phyloP scores from a whole-genome alignment of 2,888 invertebrate species.

The Ennomos fuscantarius region DNA sequence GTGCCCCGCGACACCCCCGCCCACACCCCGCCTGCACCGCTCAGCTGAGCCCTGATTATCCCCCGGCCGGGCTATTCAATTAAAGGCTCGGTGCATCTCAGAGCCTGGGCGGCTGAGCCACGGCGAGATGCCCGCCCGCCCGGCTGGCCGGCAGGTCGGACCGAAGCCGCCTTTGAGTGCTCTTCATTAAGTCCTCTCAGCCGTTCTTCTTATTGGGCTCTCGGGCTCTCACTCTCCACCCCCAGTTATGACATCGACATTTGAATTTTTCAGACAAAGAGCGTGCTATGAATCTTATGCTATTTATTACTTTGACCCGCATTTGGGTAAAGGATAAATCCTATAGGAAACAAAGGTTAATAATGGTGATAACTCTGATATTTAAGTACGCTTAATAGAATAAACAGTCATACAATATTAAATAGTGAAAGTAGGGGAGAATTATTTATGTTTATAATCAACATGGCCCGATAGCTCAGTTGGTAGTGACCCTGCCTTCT shows the following conservation, averaged over 20 bases:
- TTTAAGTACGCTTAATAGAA: no score
- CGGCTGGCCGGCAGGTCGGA: conserved; percentile 46
- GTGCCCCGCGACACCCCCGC: conserved; percentile 39
- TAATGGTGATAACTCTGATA: not conserved
- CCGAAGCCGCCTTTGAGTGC: conserved; percentile 65
- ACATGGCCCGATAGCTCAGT: no score
- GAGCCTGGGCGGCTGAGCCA: conserved; percentile 46
- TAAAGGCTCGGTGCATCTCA: conserved; percentile 80
- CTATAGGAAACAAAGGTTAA: conserved; percentile 11
- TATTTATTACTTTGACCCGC: conserved; percentile 14
- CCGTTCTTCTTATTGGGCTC: conserved; percentile 65
- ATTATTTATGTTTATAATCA: no score
- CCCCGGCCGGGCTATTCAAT: conserved; percentile 82
- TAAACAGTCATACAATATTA: no score
- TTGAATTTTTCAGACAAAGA: conserved; percentile 45
- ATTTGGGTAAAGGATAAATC: conserved; percentile 8
- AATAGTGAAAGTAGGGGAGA: no score
- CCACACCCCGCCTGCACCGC: conserved; percentile 65
- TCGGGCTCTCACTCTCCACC: conserved; percentile 45
- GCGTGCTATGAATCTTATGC: conserved; percentile 31
- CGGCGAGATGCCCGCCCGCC: conserved; percentile 48
- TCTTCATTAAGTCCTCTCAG: conserved; percentile 73
- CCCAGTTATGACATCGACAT: conserved; percentile 41
- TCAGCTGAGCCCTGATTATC: conserved; percentile 84
- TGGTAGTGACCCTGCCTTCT: no score